phyloP scores from a whole-genome alignment of 2,797 vertebrate species.

The Cottoperca gobio region DNA sequence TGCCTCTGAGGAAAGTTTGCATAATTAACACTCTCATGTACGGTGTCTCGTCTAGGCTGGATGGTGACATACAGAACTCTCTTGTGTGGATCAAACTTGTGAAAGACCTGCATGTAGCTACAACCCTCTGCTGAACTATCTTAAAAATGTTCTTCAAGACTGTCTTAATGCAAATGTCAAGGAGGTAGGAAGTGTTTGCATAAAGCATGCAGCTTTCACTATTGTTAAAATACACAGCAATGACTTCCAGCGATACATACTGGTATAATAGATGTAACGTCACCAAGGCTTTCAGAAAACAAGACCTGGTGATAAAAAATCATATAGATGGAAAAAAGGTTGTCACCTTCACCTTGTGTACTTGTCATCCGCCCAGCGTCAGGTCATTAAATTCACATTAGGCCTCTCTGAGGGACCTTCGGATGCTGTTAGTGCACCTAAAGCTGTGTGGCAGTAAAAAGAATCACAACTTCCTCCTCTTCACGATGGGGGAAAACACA shows the following conservation, averaged over 20 bases:
- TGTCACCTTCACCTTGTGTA: slow-evolving; percentile 95
- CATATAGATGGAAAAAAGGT: slow-evolving; percentile 88
- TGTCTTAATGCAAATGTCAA: slow-evolving; percentile 32
- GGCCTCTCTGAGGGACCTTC: slow-evolving; percentile 91
- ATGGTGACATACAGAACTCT: slow-evolving; percentile 31
- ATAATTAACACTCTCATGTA: slow-evolving; percentile 62
- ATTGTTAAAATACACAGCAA: slow-evolving; percentile 42
- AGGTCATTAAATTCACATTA: slow-evolving; percentile 99
- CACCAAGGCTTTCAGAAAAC: slow-evolving; percentile 59
- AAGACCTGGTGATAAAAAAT: slow-evolving; percentile 77
- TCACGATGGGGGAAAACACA: slow-evolving; percentile 69
- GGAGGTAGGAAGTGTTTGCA: slow-evolving; percentile 16
- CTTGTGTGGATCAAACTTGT: slow-evolving; percentile 21
- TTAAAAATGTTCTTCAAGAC: neutral
- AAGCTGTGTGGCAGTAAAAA: slow-evolving; percentile 90
- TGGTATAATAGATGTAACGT: slow-evolving; percentile 61
- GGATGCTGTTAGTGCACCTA: slow-evolving; percentile 95
- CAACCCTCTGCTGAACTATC: neutral
- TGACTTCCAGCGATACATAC: slow-evolving; percentile 22
- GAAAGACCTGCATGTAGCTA: slow-evolving; percentile 23
- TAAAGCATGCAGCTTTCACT: slow-evolving; percentile 43
- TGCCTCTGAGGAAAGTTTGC: slow-evolving; percentile 51
- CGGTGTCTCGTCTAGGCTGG: slow-evolving; percentile 46
- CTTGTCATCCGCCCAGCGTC: slow-evolving; percentile 95
- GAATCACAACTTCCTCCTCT: slow-evolving; percentile 70